Evolutionary conservation across 2,113 vertebrate species (phyloP).

Genomic region (Ammodytes dubius): DNA sequence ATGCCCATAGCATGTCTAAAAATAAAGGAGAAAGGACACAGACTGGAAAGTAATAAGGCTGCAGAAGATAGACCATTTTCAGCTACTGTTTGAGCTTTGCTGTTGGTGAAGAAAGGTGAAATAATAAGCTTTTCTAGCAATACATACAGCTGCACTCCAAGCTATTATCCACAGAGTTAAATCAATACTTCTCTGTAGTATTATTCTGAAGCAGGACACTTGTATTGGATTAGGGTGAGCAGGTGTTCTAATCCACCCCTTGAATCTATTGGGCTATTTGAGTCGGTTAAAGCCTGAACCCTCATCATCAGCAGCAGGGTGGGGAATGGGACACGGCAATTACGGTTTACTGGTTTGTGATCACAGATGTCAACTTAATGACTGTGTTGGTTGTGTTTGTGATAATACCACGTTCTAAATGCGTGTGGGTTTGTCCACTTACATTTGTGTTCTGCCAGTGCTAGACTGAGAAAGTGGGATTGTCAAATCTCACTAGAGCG

Average conservation of each 20-base stretch:
- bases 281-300: conserved; percentile 24
- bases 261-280: conserved; percentile 2
- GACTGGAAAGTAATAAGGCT: background rate
- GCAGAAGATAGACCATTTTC: background rate
- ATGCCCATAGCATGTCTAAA: background rate
- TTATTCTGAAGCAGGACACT: background rate
- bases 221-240: background rate
- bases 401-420: background rate
- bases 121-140: background rate
- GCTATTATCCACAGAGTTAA: background rate
- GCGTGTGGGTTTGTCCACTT: background rate
- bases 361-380: conserved; percentile 58
- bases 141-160: background rate
- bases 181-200: background rate
- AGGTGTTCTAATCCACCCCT: conserved; percentile 39
- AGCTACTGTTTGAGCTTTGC: background rate
- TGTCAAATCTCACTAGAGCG: background rate
- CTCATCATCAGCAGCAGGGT: conserved; percentile 38
- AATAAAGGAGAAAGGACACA: background rate
- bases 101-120: background rate
- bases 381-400: background rate
- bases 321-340: conserved; percentile 35
- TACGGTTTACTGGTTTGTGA: conserved; percentile 29
- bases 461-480: background rate
- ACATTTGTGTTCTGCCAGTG: background rate